Evolutionary conservation across 1,140 invertebrate genomes (phyloP), one percentile per base, ranked within the genome.

Genomic region (Asobara japonica): DNA sequence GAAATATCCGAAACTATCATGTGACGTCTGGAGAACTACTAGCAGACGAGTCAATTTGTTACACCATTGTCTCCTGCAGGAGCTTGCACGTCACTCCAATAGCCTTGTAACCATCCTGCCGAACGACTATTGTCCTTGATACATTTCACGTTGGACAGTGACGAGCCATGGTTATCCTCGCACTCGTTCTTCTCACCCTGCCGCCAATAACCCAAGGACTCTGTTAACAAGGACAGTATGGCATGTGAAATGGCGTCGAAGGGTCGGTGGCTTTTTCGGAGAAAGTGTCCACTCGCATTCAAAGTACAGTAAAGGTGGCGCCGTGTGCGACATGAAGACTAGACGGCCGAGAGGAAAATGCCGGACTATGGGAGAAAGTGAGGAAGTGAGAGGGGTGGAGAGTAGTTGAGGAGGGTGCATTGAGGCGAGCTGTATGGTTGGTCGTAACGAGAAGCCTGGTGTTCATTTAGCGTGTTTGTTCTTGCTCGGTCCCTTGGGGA

Each of bases 391-490:
- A 70, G 61, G 71, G 64, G 71, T n/a, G n/a, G n/a, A n/a, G 66
- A 36, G 71, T 33, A 66, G 61, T 75, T 78, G 51, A 30, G 62
- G 60, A 69, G 67, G 68, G 38, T 77, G 75, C 76, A 76, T 73
- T 76, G 71, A 67, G 71, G 75, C 64, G 51, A 45, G 30, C 60
- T 48, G 45, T 73, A 76, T 51, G 29, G 60, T 30, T 62, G 25
- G 29, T 30, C 29, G 73, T 74, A 74, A 74, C 73, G 73, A 74
- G 73, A 68, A 74, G 51, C 67, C 11, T 62, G 71, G 65, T 67
- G 74, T 75, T 75, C 74, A 75, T 75, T 75, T 75, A 72, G 71
- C 65, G 66, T 72, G 74, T 75, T 75, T 75, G 74, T 75, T 75
- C 74, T 72, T 73, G 66, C 69, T 66, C 36, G 45, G 65, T 70